Percentiles rank a stretch among this genome's conserved stretches.
Evolutionary conservation across 2,797 vertebrate species (phyloP).

Genomic region (Chanos chanos): DNA sequence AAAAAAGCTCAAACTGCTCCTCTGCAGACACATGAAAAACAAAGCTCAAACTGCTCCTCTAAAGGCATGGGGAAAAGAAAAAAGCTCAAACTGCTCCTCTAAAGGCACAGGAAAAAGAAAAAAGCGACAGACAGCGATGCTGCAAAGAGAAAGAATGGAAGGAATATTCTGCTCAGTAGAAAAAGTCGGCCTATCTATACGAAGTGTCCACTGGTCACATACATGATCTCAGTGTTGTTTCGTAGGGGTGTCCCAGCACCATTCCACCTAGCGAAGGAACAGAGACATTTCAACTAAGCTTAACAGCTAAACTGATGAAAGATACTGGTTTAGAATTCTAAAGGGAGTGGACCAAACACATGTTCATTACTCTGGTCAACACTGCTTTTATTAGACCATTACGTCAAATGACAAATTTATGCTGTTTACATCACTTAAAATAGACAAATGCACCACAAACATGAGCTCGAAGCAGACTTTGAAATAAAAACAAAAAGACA

Average conservation of each 20-base stretch:
- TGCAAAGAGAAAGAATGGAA: background rate
- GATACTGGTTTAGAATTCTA: background rate
- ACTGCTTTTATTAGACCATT: no score
- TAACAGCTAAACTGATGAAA: slow-evolving; percentile 22
- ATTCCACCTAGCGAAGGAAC: slow-evolving; percentile 91
- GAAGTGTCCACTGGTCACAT: slow-evolving; percentile 71
- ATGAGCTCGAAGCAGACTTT: background rate
- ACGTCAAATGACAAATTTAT: background rate
- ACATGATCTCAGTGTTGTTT: slow-evolving; percentile 91
- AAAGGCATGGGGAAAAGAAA: background rate
- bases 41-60: background rate
- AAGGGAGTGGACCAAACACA: background rate
- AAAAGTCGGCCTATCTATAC: slow-evolving; percentile 25
- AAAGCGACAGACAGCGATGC: background rate
- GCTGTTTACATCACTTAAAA: background rate
- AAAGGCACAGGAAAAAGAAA: background rate
- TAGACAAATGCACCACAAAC: background rate
- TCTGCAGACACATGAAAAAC: background rate
- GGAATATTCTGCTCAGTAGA: slow-evolving; percentile 13
- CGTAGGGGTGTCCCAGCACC: slow-evolving; percentile 85
- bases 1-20: background rate
- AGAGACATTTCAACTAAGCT: slow-evolving; percentile 61
- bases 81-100: background rate
- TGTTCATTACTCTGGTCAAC: background rate
- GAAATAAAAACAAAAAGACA: background rate